These are phyloP conservation scores for Tipula unca DNA, from an alignment of 2,888 invertebrate genomes.

Conservation along the genomic window DNA sequence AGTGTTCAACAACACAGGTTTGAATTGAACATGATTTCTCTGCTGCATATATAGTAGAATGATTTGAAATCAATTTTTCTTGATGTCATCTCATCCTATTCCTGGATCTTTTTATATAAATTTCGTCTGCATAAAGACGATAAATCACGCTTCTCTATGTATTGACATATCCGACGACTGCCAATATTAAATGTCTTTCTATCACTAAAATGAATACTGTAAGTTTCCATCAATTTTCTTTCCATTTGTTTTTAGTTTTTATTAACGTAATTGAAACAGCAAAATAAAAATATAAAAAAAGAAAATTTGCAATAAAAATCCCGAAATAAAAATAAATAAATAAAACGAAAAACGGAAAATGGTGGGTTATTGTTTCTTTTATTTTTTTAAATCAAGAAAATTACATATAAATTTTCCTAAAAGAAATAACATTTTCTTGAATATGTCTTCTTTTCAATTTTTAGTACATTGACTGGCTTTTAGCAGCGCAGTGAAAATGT, in stretches of 20 bases:
- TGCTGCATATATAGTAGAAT: not conserved
- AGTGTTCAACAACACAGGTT: too few relatives aligned
- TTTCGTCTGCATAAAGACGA: not conserved
- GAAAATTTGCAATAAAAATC: not conserved
- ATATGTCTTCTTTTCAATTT: not conserved
- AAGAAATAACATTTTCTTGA: not conserved
- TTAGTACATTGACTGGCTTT: not conserved
- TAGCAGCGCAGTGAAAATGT: not conserved
- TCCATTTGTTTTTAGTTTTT: not conserved
- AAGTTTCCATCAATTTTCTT: not conserved
- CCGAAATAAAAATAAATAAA: not conserved
- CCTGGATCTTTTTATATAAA: not conserved
- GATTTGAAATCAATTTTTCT: not conserved
- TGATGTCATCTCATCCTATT: not conserved
- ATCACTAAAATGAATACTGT: not conserved
- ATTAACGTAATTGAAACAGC: not conserved
- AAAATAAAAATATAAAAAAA: not conserved
- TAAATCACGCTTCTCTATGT: not conserved
- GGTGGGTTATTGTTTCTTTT: not conserved
- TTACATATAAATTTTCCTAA: not conserved
- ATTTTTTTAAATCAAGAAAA: not conserved
- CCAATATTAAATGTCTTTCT: conserved; percentile 8
- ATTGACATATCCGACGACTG: not conserved
- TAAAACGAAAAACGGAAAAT: not conserved
- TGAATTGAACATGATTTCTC: too few relatives aligned